A percentile compares a stretch with the other conserved stretches of the same genome.
Evolutionary conservation across 2,888 invertebrate species (phyloP).

Genomic region (Archips crataeganus): DNA sequence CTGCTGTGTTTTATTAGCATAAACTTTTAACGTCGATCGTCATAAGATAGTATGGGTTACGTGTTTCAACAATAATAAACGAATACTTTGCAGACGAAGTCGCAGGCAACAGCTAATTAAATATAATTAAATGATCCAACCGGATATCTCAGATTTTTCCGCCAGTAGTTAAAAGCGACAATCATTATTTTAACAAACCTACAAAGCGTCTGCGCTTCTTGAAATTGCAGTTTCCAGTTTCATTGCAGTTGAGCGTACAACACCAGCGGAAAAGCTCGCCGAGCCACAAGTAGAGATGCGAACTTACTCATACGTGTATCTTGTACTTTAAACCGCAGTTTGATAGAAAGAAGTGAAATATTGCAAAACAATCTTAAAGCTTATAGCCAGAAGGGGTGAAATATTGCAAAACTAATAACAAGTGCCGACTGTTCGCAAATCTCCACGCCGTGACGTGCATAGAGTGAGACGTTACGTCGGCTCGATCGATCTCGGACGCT

Average conservation of each 20-base stretch:
- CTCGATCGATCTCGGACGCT: constrained; percentile 46
- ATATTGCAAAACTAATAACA: constrained; percentile 31
- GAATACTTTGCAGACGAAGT: no score
- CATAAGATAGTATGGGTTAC: neutral
- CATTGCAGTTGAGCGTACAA: no score
- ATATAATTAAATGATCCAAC: no score
- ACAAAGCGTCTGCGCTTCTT: no score
- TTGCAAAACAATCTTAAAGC: neutral
- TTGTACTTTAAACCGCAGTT: no score
- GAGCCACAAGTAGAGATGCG: no score
- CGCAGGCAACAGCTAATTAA: no score
- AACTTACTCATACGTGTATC: no score
- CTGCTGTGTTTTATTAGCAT: constrained; percentile 49
- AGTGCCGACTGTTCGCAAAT: constrained; percentile 38
- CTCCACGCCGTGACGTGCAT: constrained; percentile 47
- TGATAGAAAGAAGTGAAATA: neutral
- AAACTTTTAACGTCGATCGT: constrained; percentile 3
- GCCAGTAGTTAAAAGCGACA: no score
- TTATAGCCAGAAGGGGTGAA: constrained; percentile 22
- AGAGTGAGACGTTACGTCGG: constrained; percentile 39
- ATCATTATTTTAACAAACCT: no score
- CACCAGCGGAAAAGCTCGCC: no score
- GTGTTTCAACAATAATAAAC: neutral
- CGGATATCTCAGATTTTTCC: no score
- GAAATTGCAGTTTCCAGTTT: neutral